Base-by-base conservation (phyloP, 2,888 invertebrate genomes). In the Tetrapedia diversipes region DNA sequence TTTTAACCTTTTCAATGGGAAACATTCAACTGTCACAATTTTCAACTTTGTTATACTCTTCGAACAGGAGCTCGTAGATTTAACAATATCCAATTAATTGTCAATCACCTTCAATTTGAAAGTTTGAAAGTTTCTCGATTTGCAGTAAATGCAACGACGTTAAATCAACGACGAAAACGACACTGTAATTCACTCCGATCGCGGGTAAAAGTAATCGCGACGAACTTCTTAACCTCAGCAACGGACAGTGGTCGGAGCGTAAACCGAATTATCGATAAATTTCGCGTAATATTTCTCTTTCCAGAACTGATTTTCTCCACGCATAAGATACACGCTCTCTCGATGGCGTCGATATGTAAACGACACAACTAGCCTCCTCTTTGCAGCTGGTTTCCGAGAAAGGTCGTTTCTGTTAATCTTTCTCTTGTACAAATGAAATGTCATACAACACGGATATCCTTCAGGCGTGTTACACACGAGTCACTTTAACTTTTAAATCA, bases 401-500 rank as follows among this genome's bases (percentile, higher is more conserved):
- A 22, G 24, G 32, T 34, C 2, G 16, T 37, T 29, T 39, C 41
- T 45, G 16, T 37, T 22, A 53, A 68, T 41, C 24, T 56, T 37
- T 56, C 37, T 24, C 24, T 27, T 64, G n/a, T 22, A 54, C 51
- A 63, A 54, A 57, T 2, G 11, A 16, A 75, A 54, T 56, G 73
- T 60, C 57, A 72, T 64, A 64, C 47, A 19, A 19, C 56, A 41
- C 39, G 22, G 41, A 43, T 81, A 78, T 75, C 61, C 71, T 54
- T 41, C 16, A 57, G 37, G 43, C 34, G 19, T 19, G 54, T 4
- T 19, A 34, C 24, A 22, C 68, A 53, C 64, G 60, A 61, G 66
- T 70, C 81, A 64, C 80, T 61, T 37, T 77, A 54, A 60, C 66
- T 81, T 61, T 37, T 77, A 54, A 60, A 69, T 81, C 73, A 80